phyloP scores from a whole-genome alignment of 2,888 invertebrate genomes.

The Mallateleia sp. region DNA sequence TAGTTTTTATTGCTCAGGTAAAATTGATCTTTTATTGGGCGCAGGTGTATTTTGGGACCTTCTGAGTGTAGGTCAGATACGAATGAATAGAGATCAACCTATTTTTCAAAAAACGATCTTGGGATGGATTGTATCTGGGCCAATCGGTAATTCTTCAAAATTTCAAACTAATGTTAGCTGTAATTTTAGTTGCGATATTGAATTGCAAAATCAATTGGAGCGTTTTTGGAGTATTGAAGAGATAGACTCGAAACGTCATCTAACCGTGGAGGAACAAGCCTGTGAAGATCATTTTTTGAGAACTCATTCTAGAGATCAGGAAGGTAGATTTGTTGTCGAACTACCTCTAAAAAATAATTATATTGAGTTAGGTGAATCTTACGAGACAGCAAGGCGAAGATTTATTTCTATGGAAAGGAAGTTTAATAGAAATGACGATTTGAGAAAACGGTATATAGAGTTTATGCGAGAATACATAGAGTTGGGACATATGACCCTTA shows the following conservation, averaged over 20 bases:
- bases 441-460: not conserved
- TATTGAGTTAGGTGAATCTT: not conserved
- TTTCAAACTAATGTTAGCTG: too few relatives aligned
- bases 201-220: too few relatives aligned
- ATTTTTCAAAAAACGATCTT: slow-evolving; percentile 36
- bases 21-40: slow-evolving; percentile 13
- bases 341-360: slow-evolving; percentile 24
- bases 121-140: slow-evolving; percentile 62
- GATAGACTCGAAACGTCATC: not conserved
- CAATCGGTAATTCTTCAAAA: too few relatives aligned
- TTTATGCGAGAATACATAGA: not conserved
- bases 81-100: slow-evolving; percentile 4
- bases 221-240: too few relatives aligned
- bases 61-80: slow-evolving; percentile 12
- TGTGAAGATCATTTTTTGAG: slow-evolving; percentile 74
- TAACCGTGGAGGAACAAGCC: slow-evolving; percentile 64
- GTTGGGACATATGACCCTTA: not conserved
- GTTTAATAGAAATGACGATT: not conserved
- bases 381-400: not conserved
- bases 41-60: slow-evolving; percentile 7
- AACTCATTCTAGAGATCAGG: slow-evolving; percentile 37
- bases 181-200: too few relatives aligned
- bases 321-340: slow-evolving; percentile 58
- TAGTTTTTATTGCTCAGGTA: not conserved
- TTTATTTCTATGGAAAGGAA: not conserved